Conservation (phyloP, 2,797 vertebrate species). For the Phalanger gymnotis region DNA sequence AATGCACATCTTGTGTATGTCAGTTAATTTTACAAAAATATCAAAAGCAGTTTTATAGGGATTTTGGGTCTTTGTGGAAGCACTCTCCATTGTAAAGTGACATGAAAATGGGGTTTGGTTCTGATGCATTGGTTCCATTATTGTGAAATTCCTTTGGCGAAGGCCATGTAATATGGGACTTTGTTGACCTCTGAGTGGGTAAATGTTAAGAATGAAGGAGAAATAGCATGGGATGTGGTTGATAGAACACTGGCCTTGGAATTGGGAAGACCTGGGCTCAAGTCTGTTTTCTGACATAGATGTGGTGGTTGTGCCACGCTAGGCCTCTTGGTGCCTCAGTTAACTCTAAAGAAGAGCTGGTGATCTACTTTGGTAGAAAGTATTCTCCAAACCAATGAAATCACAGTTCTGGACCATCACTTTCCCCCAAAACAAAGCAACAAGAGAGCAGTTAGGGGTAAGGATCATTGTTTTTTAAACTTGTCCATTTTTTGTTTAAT, state of each 20-base stretch:
- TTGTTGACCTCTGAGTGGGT: neutral
- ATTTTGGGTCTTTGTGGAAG: neutral
- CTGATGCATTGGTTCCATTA: neutral
- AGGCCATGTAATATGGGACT: neutral
- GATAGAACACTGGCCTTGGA: neutral
- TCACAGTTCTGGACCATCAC: neutral
- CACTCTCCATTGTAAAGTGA: neutral
- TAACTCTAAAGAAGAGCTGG: neutral
- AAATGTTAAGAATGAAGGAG: neutral
- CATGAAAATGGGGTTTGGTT: neutral
- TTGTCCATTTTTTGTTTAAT: neutral
- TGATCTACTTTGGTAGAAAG: neutral
- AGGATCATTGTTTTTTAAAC: neutral
- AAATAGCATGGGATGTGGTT: neutral
- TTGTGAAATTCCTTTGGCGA: neutral
- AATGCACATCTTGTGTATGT: neutral
- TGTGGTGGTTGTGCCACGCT: neutral
- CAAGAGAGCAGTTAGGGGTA: neutral
- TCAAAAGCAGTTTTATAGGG: neutral
- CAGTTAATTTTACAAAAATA: neutral
- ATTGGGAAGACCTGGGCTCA: neutral
- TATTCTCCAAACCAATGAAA: neutral
- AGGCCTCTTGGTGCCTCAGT: neutral
- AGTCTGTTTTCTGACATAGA: neutral
- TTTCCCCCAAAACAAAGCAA: neutral